These are phyloP conservation scores for Anguilla anguilla DNA, from an alignment of 2,797 vertebrate genomes.

Conservation along the genomic window DNA sequence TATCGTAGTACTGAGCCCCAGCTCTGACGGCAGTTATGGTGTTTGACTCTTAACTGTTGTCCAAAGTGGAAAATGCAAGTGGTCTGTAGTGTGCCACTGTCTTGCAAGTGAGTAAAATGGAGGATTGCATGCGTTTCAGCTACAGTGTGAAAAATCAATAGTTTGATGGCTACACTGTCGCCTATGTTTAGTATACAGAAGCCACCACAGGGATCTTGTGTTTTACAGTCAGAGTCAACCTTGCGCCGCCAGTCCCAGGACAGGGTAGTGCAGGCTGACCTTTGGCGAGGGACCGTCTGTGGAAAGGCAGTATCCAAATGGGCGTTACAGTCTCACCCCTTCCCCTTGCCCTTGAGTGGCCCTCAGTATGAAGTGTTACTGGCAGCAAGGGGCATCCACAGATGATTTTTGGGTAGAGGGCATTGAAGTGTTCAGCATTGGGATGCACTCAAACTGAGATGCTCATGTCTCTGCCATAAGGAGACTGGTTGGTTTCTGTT, in stretches of 20 bases:
- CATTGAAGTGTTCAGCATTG: not conserved
- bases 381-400: not conserved
- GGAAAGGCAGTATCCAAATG: not conserved
- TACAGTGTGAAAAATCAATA: not conserved
- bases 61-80: no score
- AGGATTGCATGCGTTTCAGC: not conserved
- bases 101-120: not conserved
- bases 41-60: not conserved
- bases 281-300: not conserved
- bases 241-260: not conserved
- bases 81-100: not conserved
- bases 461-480: not conserved
- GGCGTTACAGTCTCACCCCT: not conserved
- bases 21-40: not conserved
- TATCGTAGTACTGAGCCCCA: not conserved
- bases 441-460: not conserved
- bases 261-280: not conserved
- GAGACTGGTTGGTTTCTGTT: not conserved
- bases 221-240: not conserved
- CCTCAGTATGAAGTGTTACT: not conserved
- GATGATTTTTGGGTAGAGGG: not conserved
- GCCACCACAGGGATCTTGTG: not conserved
- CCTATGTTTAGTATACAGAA: not conserved
- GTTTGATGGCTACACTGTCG: not conserved
- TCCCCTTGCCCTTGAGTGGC: not conserved